Conservation (phyloP, 2,888 invertebrate genomes). For the Patella ulyssiponensis region DNA sequence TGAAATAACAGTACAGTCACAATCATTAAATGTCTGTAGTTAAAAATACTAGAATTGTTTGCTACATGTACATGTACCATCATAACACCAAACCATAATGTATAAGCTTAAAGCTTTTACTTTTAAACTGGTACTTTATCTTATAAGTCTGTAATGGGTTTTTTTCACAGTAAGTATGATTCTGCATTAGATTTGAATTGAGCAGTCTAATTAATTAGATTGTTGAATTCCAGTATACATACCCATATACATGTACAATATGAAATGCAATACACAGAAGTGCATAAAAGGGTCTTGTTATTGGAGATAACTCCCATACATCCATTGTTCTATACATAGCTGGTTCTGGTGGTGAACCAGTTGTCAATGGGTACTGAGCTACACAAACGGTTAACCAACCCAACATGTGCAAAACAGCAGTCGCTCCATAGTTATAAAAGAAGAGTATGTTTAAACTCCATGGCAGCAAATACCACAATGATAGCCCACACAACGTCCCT, state of each 20-base stretch:
- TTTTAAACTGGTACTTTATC: no score
- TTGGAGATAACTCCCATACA: slow-evolving; percentile 58
- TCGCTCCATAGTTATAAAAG: slow-evolving; percentile 56
- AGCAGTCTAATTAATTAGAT: no score
- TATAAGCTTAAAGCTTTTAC: no score
- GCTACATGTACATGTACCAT: no score
- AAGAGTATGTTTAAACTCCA: slow-evolving; percentile 60
- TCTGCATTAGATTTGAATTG: no score
- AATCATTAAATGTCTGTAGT: no score
- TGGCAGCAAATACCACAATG: slow-evolving; percentile 63
- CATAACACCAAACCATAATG: no score
- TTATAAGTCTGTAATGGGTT: no score
- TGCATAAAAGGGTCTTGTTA: slow-evolving; percentile 66
- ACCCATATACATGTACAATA: slow-evolving; percentile 40
- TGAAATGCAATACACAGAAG: slow-evolving; percentile 60
- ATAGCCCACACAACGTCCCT: slow-evolving; percentile 58
- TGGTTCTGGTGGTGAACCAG: slow-evolving; percentile 66
- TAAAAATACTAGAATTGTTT: no score
- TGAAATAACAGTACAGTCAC: neutral
- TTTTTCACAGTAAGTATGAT: no score
- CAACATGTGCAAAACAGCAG: slow-evolving; percentile 59
- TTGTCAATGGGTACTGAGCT: slow-evolving; percentile 66
- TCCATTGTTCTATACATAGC: slow-evolving; percentile 67
- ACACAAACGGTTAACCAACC: slow-evolving; percentile 67
- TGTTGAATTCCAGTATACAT: no score